Evolutionary conservation across 2,888 invertebrate genomes (phyloP).

Genomic region (Acanthosepion pharaonis): DNA sequence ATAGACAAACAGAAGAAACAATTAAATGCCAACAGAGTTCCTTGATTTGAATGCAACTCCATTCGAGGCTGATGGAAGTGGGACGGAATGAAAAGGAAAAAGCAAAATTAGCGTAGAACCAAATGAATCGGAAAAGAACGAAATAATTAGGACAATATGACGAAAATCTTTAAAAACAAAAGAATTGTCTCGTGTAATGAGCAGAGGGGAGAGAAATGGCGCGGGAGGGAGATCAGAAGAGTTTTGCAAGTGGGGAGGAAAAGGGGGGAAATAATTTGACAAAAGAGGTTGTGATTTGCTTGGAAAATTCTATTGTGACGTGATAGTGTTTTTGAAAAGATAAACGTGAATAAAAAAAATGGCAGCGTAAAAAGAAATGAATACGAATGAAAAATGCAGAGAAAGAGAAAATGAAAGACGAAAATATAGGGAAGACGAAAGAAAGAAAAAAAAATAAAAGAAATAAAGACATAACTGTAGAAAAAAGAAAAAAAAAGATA

Average conservation of each 20-base stretch:
- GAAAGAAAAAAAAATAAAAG: neutral
- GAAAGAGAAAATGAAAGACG: no score
- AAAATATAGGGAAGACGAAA: neutral
- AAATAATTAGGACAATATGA: neutral
- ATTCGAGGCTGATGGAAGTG: neutral
- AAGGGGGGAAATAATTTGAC: no score
- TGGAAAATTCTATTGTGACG: neutral
- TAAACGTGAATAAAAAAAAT: no score
- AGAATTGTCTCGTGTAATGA: neutral
- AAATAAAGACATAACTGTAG: no score
- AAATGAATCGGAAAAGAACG: neutral
- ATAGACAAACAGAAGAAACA: neutral
- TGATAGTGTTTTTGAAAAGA: no score
- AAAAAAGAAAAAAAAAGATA: no score
- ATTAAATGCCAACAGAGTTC: neutral
- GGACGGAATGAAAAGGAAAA: neutral
- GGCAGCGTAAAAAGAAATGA: no score
- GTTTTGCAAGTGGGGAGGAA: neutral
- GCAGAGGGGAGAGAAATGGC: neutral
- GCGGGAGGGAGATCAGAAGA: neutral
- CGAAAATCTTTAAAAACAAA: neutral
- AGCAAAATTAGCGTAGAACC: neutral
- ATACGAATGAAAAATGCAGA: no score
- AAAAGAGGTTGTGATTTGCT: neutral
- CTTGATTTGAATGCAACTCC: constrained; percentile 18